phyloP scores from a whole-genome alignment of 1,140 invertebrate genomes.

The Cydia amplana region DNA sequence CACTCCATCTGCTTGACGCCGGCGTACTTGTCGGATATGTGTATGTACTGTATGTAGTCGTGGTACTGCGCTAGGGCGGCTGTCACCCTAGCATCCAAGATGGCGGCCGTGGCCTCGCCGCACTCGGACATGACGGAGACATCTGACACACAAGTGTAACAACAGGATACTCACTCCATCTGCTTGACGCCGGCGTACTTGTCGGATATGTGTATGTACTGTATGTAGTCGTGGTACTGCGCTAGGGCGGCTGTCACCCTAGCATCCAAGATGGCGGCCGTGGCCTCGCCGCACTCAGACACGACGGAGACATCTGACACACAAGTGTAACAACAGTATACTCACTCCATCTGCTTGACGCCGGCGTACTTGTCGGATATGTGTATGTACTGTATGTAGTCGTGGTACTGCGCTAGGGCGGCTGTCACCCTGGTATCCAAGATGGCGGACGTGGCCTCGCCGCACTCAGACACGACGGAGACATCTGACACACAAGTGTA shows the following conservation, averaged over 20 bases:
- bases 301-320: slow-evolving; percentile 83
- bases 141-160: no score
- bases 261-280: slow-evolving; percentile 88
- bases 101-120: no score
- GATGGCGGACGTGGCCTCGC: slow-evolving; percentile 90
- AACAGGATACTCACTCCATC: slow-evolving; percentile 94
- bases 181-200: slow-evolving; percentile 94
- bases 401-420: slow-evolving; percentile 91
- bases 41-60: no score
- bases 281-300: slow-evolving; percentile 94
- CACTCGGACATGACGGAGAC: no score
- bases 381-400: slow-evolving; percentile 96
- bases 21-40: no score
- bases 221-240: no score
- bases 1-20: no score
- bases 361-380: slow-evolving; percentile 98
- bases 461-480: slow-evolving; percentile 93
- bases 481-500: no score
- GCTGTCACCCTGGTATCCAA: slow-evolving; percentile 89
- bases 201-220: slow-evolving; percentile 99
- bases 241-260: no score
- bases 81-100: no score
- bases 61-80: no score
- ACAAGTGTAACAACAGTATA: slow-evolving; percentile 54
- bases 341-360: slow-evolving; percentile 92